These are phyloP conservation scores for Spilogale gracilis DNA, from an alignment of 2,113 vertebrate genomes.

Conservation along the genomic window DNA sequence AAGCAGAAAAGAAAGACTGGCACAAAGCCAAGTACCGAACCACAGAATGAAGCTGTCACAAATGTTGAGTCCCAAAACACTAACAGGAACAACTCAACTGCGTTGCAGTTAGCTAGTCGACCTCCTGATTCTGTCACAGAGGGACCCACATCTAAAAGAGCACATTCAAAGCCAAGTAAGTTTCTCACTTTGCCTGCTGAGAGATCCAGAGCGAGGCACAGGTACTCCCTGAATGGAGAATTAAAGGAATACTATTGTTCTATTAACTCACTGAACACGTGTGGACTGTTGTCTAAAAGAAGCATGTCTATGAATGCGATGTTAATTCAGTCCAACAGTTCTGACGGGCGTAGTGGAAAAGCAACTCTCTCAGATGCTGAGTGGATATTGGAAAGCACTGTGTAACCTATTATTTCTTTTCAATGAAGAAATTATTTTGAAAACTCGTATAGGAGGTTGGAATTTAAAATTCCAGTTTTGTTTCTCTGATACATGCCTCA, in stretches of 20 bases:
- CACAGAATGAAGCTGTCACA: constrained; percentile 87
- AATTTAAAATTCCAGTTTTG: constrained; percentile 87
- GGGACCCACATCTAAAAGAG: constrained; percentile 90
- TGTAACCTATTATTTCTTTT: constrained; percentile 89
- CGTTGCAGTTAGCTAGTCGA: constrained; percentile 88
- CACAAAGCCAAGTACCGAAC: constrained; percentile 86
- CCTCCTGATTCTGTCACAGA: constrained; percentile 79
- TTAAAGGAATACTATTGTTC: constrained; percentile 86
- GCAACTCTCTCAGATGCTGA: constrained; percentile 92
- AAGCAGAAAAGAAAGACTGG: constrained; percentile 95
- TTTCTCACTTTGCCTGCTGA: constrained; percentile 96
- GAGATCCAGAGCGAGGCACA: constrained; percentile 90
- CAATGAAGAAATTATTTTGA: constrained; percentile 82
- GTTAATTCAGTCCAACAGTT: constrained; percentile 87
- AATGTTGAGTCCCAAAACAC: constrained; percentile 94
- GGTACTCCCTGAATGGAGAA: constrained; percentile 94
- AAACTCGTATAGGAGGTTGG: constrained; percentile 79
- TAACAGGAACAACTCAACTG: constrained; percentile 98
- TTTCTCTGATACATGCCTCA: constrained; percentile 86
- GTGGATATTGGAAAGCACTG: constrained; percentile 97
- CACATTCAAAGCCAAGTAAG: constrained; percentile 92
- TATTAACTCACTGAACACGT: constrained; percentile 85
- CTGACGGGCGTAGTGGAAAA: constrained; percentile 87
- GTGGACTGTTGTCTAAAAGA: constrained; percentile 91
- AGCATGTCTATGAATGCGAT: constrained; percentile 96